These are phyloP conservation scores for Odocoileus hemionus DNA, from an alignment of 2,113 vertebrate genomes.

Conservation along the genomic window DNA sequence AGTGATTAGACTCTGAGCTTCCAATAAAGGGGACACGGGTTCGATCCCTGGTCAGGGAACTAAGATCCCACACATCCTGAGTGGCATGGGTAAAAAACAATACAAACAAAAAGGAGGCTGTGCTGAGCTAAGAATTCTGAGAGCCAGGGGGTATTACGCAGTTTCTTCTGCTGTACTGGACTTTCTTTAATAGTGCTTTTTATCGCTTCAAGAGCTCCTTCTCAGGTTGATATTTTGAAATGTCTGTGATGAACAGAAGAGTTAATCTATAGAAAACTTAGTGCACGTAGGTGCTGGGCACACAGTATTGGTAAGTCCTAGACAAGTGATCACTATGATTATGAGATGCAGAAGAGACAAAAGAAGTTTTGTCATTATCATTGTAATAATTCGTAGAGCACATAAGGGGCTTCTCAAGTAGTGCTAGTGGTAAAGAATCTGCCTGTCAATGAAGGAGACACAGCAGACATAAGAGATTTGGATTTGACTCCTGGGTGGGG, in stretches of 20 bases:
- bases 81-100: not conserved
- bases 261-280: not conserved
- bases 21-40: not conserved
- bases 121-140: not conserved
- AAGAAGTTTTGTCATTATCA: not conserved
- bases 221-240: not conserved
- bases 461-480: not conserved
- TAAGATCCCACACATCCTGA: not conserved
- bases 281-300: not conserved
- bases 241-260: not conserved
- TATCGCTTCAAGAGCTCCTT: not conserved
- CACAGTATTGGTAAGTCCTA: not conserved
- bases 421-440: not conserved
- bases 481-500: not conserved
- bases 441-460: not conserved
- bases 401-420: not conserved
- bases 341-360: not conserved
- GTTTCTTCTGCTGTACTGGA: not conserved
- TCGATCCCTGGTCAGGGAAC: not conserved
- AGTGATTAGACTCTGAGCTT: not conserved
- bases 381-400: not conserved
- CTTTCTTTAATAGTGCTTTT: conserved; percentile 8
- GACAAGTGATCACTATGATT: not conserved
- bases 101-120: not conserved
- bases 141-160: not conserved